Conservation (phyloP, 2,113 vertebrate species). For the Pluvianellus socialis region DNA sequence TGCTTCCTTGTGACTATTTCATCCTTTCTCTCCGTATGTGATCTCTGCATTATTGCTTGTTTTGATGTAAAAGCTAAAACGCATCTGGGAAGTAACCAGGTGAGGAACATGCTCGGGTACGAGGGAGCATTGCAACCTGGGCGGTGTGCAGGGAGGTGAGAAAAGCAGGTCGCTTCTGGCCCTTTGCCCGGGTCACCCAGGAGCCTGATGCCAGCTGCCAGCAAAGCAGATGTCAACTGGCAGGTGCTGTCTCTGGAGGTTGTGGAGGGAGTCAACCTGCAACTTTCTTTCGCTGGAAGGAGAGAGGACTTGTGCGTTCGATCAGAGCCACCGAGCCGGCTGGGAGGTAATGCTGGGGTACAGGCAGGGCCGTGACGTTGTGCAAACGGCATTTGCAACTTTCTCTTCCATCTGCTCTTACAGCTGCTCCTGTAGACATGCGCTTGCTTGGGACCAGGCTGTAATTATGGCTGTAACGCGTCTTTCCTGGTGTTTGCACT, state of each 20-base stretch:
- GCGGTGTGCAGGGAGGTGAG: accelerated
- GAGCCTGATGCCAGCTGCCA: background rate
- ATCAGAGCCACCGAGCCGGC: background rate
- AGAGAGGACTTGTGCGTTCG: background rate
- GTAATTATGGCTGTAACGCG: background rate
- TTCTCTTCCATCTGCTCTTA: background rate
- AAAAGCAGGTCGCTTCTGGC: background rate
- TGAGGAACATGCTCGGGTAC: background rate
- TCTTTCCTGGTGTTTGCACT: slow-evolving; percentile 6
- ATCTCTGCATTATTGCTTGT: background rate
- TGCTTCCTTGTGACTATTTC: background rate
- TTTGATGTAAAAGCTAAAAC: background rate
- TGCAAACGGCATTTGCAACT: background rate
- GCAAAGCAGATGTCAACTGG: background rate
- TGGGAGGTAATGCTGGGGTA: background rate
- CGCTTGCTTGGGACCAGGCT: background rate
- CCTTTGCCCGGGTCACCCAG: background rate
- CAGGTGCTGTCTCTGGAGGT: background rate
- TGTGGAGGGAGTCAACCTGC: background rate
- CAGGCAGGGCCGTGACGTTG: background rate
- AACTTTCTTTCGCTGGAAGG: background rate
- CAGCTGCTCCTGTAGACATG: background rate
- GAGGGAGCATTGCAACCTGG: background rate
- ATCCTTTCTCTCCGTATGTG: background rate
- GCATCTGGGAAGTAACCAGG: background rate